Conservation (phyloP, 2,888 invertebrate species). For the Dicroscelio sp. region DNA sequence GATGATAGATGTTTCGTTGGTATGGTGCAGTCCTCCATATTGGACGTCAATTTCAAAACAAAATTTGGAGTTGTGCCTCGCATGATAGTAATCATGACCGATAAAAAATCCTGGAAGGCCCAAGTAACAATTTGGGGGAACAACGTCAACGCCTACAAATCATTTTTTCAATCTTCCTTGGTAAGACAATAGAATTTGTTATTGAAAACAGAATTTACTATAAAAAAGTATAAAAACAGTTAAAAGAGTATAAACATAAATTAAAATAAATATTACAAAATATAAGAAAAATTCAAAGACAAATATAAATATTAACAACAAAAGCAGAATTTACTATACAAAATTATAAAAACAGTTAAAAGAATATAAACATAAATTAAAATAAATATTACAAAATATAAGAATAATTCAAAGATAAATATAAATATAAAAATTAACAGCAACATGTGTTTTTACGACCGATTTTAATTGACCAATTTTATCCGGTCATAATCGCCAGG, state of each 20-base stretch:
- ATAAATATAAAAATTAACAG: background rate
- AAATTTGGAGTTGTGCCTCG: background rate
- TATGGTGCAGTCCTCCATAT: background rate
- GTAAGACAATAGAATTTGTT: background rate
- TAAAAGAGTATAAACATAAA: too few species aligned
- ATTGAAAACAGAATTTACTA: background rate
- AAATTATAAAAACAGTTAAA: too few species aligned
- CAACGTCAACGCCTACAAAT: background rate
- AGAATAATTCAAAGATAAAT: too few species aligned
- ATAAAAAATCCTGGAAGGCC: background rate
- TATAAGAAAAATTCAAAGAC: too few species aligned
- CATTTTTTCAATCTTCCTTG: background rate
- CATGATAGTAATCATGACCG: background rate
- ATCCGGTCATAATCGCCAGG: too few species aligned
- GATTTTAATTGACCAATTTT: too few species aligned
- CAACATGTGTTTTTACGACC: background rate
- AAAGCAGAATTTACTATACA: background rate
- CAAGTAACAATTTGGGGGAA: background rate
- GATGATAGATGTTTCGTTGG: background rate
- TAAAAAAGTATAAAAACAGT: too few species aligned
- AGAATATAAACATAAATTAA: too few species aligned
- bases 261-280: too few species aligned
- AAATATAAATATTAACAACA: background rate
- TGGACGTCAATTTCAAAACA: background rate
- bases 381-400: too few species aligned